Evolutionary conservation across 1,140 invertebrate species (phyloP).

Genomic region (Uloborus diversus): DNA sequence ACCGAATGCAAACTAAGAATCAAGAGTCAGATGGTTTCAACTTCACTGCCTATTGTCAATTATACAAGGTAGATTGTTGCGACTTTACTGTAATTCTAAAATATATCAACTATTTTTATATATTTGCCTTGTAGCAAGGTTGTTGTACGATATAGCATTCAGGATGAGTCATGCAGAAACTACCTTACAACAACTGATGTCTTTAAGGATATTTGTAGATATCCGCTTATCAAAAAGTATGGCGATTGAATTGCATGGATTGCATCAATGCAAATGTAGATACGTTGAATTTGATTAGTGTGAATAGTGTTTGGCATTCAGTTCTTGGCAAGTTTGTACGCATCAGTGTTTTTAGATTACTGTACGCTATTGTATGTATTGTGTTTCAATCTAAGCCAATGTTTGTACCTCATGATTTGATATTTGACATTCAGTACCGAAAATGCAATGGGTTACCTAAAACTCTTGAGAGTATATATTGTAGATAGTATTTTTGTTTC

Average conservation of each 20-base stretch:
- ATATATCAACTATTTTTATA: conserved; percentile 54
- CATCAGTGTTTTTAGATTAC: conserved; percentile 1
- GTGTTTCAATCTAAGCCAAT: conserved; percentile 19
- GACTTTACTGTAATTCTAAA: conserved; percentile 19
- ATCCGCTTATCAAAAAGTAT: conserved; percentile 12
- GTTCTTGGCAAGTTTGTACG: neutral
- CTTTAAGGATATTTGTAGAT: neutral
- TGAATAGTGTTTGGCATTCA: conserved; percentile 10
- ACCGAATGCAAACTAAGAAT: neutral
- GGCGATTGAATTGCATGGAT: neutral
- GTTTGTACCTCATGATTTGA: conserved; percentile 6
- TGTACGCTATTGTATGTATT: conserved; percentile 27
- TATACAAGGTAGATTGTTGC: conserved; percentile 24
- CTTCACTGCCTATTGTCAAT: conserved; percentile 29
- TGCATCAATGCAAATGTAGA: conserved; percentile 20
- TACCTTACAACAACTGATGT: neutral
- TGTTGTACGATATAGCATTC: conserved; percentile 11
- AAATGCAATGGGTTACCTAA: too few species aligned
- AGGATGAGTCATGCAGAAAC: neutral
- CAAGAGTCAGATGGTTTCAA: conserved; percentile 22
- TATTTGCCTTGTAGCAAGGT: conserved; percentile 29
- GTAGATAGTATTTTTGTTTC: too few species aligned
- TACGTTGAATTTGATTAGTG: conserved; percentile 20
- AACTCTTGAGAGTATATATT: too few species aligned
- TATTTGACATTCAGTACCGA: neutral